Base-by-base conservation (phyloP, 2,888 invertebrate genomes). In the Acheta domesticus region DNA sequence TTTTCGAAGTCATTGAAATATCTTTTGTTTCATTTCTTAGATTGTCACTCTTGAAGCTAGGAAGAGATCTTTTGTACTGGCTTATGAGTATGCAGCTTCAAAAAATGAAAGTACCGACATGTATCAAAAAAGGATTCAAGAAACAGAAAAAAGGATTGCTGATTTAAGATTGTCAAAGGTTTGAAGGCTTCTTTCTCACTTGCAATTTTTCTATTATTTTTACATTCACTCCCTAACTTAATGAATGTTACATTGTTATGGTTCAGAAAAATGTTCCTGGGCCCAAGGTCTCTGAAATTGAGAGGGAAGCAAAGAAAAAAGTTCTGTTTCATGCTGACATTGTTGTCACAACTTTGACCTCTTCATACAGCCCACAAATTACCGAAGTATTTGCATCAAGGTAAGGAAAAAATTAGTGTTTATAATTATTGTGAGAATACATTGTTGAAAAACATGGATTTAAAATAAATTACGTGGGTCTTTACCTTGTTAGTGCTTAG, bases 311-410 rank as follows among this genome's bases (percentile, higher is more conserved):
- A 1, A 86, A 87, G 81, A 84, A 83, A 14, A 82, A 82, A 78
- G 84, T 88, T 83, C 86, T 93, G 36, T 86, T 87, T 75, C 87
- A 90, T 80, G 93, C 94, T 0, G 90, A 93, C 84, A 90, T 94
- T 83, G 88, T 95, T 80, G 91, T 93, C 83, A 92, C 93, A 78
- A 94, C 94, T 14, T 89, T 94, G 48, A 89, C 91, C 62, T 93
- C 88, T 0, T 88, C 88, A 81, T 86, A 84, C 75, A 85, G 85
- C 2, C 83, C 83, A 79, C 83, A 84, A 48, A 87, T 87, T 87
- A 86, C 86, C 81, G 80, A 84, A 0, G 83, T 85, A 19, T 86
- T 86, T 74, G 73, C 74, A 76, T 14, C 23, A 50, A 76, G 75
- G 80, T 80, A 76, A 75, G 76, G 49, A 23, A 48, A 23, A 21